phyloP scores from a whole-genome alignment of 2,113 vertebrate species.

The Gallinago undulata region DNA sequence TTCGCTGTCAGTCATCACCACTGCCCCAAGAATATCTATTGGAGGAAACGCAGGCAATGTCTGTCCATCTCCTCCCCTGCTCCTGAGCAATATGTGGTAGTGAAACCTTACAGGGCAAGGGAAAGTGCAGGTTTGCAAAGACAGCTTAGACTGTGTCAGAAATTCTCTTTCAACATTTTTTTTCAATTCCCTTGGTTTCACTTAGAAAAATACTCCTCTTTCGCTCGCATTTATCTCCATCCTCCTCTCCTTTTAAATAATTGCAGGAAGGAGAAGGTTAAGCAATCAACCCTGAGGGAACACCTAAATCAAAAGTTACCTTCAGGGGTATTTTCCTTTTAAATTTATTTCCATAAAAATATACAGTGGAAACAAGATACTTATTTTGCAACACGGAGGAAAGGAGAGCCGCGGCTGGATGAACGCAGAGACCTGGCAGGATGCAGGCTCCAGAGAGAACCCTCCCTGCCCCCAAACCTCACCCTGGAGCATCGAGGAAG shows the following conservation, averaged over 20 bases:
- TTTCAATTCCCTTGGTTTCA: not conserved
- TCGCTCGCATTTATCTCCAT: not conserved
- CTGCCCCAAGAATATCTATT: not conserved
- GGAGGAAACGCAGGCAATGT: not conserved
- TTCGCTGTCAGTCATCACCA: not conserved
- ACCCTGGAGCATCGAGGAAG: not conserved
- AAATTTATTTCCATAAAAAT: not conserved
- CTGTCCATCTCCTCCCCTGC: not conserved
- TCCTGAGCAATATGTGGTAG: not conserved
- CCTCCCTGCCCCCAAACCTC: not conserved
- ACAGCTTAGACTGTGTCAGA: not conserved
- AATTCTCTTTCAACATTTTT: not conserved
- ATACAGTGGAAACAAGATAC: not conserved
- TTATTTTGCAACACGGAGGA: not conserved
- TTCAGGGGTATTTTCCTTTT: not conserved
- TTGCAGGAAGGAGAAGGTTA: not conserved
- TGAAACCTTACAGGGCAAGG: not conserved
- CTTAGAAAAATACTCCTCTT: not conserved
- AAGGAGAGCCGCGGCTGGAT: not conserved
- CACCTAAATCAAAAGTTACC: not conserved
- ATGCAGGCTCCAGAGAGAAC: not conserved
- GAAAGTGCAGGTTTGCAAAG: not conserved
- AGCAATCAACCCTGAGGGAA: not conserved
- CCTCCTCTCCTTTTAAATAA: not conserved
- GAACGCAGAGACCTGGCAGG: not conserved